These are phyloP conservation scores for Lasioglossum morio DNA, from an alignment of 2,888 invertebrate genomes.

Conservation along the genomic window DNA sequence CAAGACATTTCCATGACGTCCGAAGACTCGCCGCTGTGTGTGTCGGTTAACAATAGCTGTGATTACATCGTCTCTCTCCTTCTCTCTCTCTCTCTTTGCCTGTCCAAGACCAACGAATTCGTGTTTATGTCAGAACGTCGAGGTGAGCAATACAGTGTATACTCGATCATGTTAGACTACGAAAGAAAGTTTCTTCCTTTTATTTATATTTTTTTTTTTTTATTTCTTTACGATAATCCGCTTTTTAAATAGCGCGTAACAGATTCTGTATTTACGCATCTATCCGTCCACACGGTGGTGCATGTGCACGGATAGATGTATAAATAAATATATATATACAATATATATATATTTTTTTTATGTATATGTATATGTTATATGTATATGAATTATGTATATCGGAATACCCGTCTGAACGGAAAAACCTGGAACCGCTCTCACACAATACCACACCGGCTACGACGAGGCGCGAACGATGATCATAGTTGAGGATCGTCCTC, in stretches of 20 bases:
- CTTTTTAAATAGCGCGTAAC: constrained; percentile 52
- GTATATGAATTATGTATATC: constrained; percentile 51
- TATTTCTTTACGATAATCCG: constrained; percentile 12
- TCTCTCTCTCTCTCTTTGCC: neutral
- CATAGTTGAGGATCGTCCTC: neutral
- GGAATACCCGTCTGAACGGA: constrained; percentile 52
- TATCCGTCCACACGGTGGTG: neutral
- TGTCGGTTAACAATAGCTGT: constrained; percentile 82
- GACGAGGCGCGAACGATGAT: constrained; percentile 38
- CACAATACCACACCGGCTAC: constrained; percentile 24
- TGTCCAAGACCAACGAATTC: constrained; percentile 66
- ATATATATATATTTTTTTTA: constrained; percentile 9
- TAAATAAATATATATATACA: constrained; percentile 21
- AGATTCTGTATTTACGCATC: constrained; percentile 44
- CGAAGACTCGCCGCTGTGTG: constrained; percentile 81
- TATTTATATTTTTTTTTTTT: neutral
- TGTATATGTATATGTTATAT: constrained; percentile 31
- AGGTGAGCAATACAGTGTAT: constrained; percentile 51
- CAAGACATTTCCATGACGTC: constrained; percentile 82
- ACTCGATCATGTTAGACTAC: constrained; percentile 48
- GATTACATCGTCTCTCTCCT: constrained; percentile 67
- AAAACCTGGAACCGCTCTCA: constrained; percentile 46
- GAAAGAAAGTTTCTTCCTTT: constrained; percentile 26
- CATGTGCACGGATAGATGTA: neutral
- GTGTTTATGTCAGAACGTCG: constrained; percentile 45